Evolutionary conservation across 2,797 vertebrate species (phyloP), one percentile per base, ranked within the genome.

Genomic region (Emydoidea blandingii): DNA sequence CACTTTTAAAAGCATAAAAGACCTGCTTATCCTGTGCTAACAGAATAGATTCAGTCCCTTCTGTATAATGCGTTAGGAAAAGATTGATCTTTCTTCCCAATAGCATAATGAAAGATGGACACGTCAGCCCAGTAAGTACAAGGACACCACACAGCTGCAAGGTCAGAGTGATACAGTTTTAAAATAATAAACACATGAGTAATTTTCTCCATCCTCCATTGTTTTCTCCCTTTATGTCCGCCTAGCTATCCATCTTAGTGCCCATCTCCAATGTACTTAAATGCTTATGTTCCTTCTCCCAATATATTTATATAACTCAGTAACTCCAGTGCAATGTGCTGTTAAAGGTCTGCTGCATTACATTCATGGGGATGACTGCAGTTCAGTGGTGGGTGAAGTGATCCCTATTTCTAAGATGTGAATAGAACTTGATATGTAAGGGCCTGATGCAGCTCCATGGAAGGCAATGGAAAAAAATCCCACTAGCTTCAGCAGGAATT

Each of bases 41-140:
- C 12, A 93, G 37, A 92, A 91, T 76, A 93, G 84, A 95, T 59
- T 41, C 83, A 72, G 54, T 83, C 81, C 85, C 16, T 93, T 92
- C 84, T 88, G 52, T 74, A 89, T 0, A 83, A 57, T 44, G 29
- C 31, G 19, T 65, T 81, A 91, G 79, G 31, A 88, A 68, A 95
- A 90, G 81, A 89, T 53, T 81, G 83, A 92, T 87, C 65, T 92
- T n/a, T 65, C 92, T 65, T 95, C 87, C 78, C 81, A 94, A 88
- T 87, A 92, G 37, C 6, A 85, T 86, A 94, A 92, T 88, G 92
- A 96, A 95, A 88, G 53, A 95, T 85, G 80, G 76, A 86, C 78
- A 88, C 65, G 94, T 50, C 19, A 91, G 85, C 81, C 96, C 88
- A 91, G 90, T 92, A 94, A 95, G 89, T 91, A 83, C 94, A 81